Evolutionary conservation across 2,113 vertebrate genomes (phyloP).

Genomic region (Rhea pennata): DNA sequence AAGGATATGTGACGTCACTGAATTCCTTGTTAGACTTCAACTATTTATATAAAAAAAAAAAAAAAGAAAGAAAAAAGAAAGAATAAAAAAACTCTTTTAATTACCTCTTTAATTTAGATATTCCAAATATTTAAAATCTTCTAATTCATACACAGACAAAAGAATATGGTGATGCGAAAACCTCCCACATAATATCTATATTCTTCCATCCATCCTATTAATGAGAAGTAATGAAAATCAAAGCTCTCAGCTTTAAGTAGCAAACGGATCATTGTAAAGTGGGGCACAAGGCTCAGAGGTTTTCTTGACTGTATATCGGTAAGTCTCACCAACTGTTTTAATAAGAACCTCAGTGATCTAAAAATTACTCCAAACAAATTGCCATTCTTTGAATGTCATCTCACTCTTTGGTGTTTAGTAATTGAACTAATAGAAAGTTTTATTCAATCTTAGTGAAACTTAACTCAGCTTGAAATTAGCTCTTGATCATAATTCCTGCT

Average conservation of each 20-base stretch:
- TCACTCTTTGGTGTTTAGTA: slow-evolving; percentile 22
- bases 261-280: background rate
- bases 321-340: slow-evolving; percentile 42
- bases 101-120: background rate
- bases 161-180: background rate
- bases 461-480: slow-evolving; percentile 60
- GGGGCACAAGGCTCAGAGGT: background rate
- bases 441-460: slow-evolving; percentile 57
- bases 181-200: background rate
- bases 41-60: background rate
- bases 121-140: background rate
- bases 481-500: slow-evolving; percentile 64
- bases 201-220: background rate
- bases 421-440: slow-evolving; percentile 51
- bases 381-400: slow-evolving; percentile 23
- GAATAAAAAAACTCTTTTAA: background rate
- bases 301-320: background rate
- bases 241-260: background rate
- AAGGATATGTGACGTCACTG: background rate
- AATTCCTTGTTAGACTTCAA: background rate
- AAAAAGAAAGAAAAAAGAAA: background rate
- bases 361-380: slow-evolving; percentile 35
- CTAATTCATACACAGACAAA: background rate
- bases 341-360: slow-evolving; percentile 23
- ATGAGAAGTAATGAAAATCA: background rate